Conservation (phyloP, 2,888 invertebrate genomes). For the Plutella xylostella region DNA sequence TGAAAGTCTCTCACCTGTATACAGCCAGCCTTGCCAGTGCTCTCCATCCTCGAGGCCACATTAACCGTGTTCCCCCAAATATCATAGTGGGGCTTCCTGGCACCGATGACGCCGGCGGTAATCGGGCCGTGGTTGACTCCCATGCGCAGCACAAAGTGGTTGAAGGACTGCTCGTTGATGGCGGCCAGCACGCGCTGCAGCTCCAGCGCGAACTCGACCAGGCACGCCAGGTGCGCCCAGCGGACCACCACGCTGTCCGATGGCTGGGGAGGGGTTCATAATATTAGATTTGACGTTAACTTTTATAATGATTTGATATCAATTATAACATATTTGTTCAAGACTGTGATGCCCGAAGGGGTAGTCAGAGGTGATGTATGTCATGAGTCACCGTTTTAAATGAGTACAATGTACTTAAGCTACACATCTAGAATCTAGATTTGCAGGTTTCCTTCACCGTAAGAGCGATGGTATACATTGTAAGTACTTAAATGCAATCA, state of each 20-base stretch:
- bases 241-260: conserved; percentile 79
- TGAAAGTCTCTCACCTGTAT: conserved; percentile 75
- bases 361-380: too few species aligned
- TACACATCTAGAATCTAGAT: too few species aligned
- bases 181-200: conserved; percentile 90
- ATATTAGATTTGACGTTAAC: too few species aligned
- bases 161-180: conserved; percentile 95
- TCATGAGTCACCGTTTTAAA: too few species aligned
- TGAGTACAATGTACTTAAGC: too few species aligned
- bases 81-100: conserved; percentile 94
- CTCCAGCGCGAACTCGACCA: conserved; percentile 92
- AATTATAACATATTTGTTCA: too few species aligned
- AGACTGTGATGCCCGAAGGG: too few species aligned
- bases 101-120: conserved; percentile 95
- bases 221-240: conserved; percentile 86
- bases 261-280: conserved; percentile 63
- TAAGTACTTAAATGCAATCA: too few species aligned
- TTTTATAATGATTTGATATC: too few species aligned
- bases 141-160: conserved; percentile 93
- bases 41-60: conserved; percentile 97
- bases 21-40: conserved; percentile 94
- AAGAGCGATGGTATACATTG: too few species aligned
- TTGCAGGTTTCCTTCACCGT: too few species aligned
- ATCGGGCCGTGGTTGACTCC: conserved; percentile 97
- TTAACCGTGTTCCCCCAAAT: conserved; percentile 98